These are phyloP conservation scores for Sylvicapra grimmia DNA, from an alignment of 2,113 vertebrate genomes.

Conservation along the genomic window DNA sequence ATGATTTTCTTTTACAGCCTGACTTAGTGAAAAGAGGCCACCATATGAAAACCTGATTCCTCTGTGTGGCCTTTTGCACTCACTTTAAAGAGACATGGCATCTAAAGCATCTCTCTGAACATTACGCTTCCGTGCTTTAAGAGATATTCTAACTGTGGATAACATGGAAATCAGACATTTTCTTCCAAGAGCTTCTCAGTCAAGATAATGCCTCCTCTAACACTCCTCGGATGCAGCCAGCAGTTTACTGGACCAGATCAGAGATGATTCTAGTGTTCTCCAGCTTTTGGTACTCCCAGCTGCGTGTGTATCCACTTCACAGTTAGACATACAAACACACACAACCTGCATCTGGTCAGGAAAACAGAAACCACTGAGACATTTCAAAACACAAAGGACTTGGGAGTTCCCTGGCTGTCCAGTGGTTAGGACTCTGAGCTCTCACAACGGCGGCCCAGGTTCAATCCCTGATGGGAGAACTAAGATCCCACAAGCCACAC, in stretches of 20 bases:
- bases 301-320: neutral
- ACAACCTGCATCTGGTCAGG: neutral
- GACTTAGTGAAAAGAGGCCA: neutral
- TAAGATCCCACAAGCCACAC: neutral
- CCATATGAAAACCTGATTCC: neutral
- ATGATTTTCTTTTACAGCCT: neutral
- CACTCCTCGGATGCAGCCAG: neutral
- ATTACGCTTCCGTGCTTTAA: neutral
- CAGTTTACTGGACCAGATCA: neutral
- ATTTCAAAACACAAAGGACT: neutral
- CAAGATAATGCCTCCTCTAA: neutral
- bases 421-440: neutral
- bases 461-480: neutral
- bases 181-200: neutral
- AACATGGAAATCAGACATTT: neutral
- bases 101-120: neutral
- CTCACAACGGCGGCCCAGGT: neutral
- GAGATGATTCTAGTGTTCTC: neutral
- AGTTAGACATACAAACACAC: neutral
- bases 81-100: neutral
- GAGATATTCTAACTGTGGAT: neutral
- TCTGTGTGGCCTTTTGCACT: neutral
- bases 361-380: neutral
- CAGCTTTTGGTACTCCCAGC: neutral
- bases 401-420: neutral